Evolutionary conservation across 2,113 vertebrate species (phyloP).

Genomic region (Onychostruthus taczanowskii): DNA sequence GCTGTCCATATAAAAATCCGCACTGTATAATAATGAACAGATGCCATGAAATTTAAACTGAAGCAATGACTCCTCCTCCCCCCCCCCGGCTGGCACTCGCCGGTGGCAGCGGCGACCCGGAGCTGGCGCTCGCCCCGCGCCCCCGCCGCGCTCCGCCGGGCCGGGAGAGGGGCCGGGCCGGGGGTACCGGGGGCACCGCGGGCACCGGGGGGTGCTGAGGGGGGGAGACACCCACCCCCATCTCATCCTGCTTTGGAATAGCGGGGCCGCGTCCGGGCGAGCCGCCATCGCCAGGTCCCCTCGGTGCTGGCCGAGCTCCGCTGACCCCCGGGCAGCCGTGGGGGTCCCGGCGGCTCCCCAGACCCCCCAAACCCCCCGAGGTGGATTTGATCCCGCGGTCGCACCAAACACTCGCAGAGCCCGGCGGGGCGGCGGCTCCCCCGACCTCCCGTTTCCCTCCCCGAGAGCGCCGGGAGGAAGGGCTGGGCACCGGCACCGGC

Average conservation of each 20-base stretch:
- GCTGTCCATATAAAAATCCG: conserved; percentile 85
- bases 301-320: background rate
- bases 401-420: background rate
- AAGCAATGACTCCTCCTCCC: conserved; percentile 81
- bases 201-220: background rate
- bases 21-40: conserved; percentile 92
- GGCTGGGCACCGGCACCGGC: background rate
- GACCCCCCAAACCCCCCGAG: fast-evolving
- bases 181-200: background rate
- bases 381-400: background rate
- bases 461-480: background rate
- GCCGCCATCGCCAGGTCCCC: background rate
- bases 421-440: background rate
- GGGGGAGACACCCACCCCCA: too few species aligned
- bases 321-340: background rate
- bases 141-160: background rate
- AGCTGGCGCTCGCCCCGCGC: conserved; percentile 3
- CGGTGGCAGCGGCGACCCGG: conserved; percentile 67
- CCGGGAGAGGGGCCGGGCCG: background rate
- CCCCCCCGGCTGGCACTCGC: conserved; percentile 76
- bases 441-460: background rate
- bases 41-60: conserved; percentile 93
- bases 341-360: background rate
- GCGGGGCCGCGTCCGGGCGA: background rate
- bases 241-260: background rate